Evolutionary conservation across 2,797 vertebrate genomes (phyloP).

Genomic region (Rhincodon typus): DNA sequence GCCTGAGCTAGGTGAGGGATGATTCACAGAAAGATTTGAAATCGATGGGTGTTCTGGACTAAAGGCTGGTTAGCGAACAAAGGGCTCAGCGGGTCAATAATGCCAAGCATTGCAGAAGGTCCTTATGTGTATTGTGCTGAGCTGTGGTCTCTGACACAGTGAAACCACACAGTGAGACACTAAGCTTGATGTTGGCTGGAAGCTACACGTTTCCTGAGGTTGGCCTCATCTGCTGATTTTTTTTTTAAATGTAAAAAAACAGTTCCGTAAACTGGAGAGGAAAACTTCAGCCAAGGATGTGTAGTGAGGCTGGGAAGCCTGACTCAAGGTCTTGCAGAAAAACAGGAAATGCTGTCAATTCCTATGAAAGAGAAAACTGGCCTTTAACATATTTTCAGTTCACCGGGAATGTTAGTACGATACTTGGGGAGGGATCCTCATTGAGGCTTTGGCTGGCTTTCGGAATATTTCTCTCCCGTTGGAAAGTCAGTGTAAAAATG

Average conservation of each 20-base stretch:
- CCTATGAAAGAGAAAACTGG: neutral
- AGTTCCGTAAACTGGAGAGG: neutral
- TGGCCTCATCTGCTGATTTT: neutral
- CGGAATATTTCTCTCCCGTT: neutral
- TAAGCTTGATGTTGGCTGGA: neutral
- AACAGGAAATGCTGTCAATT: slow-evolving; percentile 31
- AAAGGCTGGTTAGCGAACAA: neutral
- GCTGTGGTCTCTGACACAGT: neutral
- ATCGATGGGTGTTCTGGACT: neutral
- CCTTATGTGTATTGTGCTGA: neutral
- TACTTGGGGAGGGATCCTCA: neutral
- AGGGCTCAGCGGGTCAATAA: neutral
- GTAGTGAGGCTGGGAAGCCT: neutral
- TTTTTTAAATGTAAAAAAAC: neutral
- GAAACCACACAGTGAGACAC: too few species aligned
- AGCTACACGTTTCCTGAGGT: neutral
- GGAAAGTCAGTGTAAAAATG: neutral
- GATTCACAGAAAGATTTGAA: neutral
- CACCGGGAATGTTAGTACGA: neutral
- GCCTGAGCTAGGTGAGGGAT: neutral
- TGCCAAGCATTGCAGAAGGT: neutral
- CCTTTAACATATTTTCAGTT: neutral
- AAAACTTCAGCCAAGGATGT: neutral
- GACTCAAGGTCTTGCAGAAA: neutral
- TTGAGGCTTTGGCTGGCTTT: neutral